Evolutionary conservation across 2,797 vertebrate genomes (phyloP).

Genomic region (Gorsachius magnificus): DNA sequence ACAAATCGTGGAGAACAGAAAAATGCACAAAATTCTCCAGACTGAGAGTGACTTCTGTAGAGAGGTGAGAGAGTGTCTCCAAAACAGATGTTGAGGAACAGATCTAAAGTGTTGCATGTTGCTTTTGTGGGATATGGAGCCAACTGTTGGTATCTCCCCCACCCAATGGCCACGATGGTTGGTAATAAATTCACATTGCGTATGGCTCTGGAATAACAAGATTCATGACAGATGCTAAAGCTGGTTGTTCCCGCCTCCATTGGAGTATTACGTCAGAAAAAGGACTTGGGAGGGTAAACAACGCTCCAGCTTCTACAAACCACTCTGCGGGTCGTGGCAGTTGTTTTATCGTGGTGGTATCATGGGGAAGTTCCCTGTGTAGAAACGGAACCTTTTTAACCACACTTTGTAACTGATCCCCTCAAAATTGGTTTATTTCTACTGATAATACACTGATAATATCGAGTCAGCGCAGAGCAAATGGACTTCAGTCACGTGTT

Average conservation of each 20-base stretch:
- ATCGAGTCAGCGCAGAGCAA: background rate
- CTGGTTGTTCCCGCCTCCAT: background rate
- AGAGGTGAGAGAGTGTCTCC: background rate
- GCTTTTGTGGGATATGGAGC: background rate
- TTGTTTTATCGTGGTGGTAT: background rate
- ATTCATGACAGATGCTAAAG: background rate
- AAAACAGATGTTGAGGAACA: background rate
- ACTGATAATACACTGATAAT: fast-evolving
- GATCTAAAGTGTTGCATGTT: background rate
- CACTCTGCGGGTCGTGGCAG: fast-evolving
- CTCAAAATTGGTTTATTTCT: background rate
- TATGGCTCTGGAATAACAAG: background rate
- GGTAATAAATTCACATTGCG: background rate
- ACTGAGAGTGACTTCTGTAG: background rate
- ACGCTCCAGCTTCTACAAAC: background rate
- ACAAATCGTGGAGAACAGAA: background rate
- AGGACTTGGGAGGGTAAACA: background rate
- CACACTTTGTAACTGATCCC: background rate
- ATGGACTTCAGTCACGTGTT: fast-evolving
- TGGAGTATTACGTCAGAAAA: background rate
- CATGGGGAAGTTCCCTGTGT: background rate
- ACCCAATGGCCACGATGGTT: too few relatives aligned
- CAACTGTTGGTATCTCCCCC: too few relatives aligned
- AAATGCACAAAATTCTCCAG: background rate
- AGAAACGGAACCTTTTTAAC: background rate